These are phyloP conservation scores for Caenorhabditis latens DNA, from an alignment of 1,140 invertebrate species.

Conservation along the genomic window DNA sequence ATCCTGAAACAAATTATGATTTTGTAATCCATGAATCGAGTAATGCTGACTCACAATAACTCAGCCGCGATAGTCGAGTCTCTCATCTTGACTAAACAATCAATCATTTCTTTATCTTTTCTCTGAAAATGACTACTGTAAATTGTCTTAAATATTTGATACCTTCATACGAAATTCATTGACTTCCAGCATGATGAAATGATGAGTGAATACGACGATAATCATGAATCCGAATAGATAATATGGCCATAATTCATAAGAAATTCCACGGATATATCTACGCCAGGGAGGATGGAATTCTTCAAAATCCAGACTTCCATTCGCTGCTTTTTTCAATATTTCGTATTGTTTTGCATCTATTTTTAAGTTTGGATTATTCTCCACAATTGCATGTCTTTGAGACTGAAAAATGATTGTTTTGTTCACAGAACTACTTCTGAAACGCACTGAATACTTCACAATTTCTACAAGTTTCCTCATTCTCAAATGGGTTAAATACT, in stretches of 20 bases:
- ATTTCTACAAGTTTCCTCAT: neutral
- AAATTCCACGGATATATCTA: neutral
- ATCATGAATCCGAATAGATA: conserved; percentile 7
- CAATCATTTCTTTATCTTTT: conserved; percentile 27
- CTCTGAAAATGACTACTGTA: neutral
- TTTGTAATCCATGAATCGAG: neutral
- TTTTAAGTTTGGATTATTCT: neutral
- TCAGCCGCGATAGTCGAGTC: conserved; percentile 1
- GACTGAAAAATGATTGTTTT: neutral
- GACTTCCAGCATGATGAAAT: conserved; percentile 47
- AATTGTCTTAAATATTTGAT: neutral
- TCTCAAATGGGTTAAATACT: neutral
- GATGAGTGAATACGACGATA: conserved; percentile 27
- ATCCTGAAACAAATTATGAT: conserved; percentile 4
- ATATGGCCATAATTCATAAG: conserved; percentile 5
- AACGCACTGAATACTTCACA: neutral
- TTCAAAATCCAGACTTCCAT: neutral
- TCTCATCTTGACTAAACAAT: conserved; percentile 25
- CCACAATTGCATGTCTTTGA: neutral
- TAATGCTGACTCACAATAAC: neutral
- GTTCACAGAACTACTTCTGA: neutral
- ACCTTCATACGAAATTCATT: conserved; percentile 21
- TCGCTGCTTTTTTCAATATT: neutral
- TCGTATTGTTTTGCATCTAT: conserved; percentile 22
- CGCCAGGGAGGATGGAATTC: neutral